These are phyloP conservation scores for Pica pica DNA, from an alignment of 2,113 vertebrate species.

Conservation along the genomic window DNA sequence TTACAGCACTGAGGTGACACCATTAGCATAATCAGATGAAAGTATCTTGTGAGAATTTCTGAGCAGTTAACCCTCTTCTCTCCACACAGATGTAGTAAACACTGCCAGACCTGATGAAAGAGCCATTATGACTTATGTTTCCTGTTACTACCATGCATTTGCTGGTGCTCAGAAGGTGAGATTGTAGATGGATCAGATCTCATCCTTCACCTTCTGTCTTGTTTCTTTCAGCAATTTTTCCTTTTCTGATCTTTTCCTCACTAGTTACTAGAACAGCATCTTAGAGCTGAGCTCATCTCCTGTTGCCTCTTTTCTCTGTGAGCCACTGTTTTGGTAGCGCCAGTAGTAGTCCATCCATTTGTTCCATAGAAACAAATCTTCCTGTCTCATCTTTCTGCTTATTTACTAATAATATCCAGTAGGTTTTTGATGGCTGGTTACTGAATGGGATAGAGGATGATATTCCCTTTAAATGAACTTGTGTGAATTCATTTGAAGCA, in stretches of 20 bases:
- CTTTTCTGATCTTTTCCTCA: background rate
- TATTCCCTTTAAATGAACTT: background rate
- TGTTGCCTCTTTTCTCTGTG: conserved; percentile 24
- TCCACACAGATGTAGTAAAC: conserved; percentile 66
- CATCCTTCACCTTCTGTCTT: conserved; percentile 56
- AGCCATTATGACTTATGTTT: conserved; percentile 70
- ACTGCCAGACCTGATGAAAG: conserved; percentile 71
- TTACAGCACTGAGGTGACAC: background rate
- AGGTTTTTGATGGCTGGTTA: background rate
- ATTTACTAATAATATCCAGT: conserved; percentile 26
- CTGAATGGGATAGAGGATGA: background rate
- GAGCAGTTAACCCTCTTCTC: conserved; percentile 55
- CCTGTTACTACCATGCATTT: conserved; percentile 73
- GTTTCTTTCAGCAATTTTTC: conserved; percentile 9
- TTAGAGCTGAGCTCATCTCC: conserved; percentile 27
- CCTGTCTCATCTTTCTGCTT: background rate
- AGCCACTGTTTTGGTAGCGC: background rate
- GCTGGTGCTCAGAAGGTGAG: conserved; percentile 74
- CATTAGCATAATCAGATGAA: background rate
- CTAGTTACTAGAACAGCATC: background rate
- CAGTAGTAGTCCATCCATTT: background rate
- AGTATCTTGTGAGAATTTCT: background rate
- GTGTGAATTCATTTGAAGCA: background rate
- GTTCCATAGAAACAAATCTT: conserved; percentile 27
- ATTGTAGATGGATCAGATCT: conserved; percentile 36